A percentile compares a stretch with the other conserved stretches of the same genome.
Evolutionary conservation across 2,797 vertebrate species (phyloP).

Genomic region (Cryptoprocta ferox): DNA sequence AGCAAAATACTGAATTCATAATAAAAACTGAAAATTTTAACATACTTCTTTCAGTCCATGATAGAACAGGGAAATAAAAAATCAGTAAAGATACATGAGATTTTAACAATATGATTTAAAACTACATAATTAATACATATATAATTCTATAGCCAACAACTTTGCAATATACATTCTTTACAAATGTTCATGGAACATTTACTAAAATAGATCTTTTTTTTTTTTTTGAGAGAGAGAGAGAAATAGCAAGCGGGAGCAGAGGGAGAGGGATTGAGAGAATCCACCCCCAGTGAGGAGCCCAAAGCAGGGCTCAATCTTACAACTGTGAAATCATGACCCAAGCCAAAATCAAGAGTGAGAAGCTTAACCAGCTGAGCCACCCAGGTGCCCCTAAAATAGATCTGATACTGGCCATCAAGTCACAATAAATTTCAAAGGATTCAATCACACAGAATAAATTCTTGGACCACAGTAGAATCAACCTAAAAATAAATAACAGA

Average conservation of each 20-base stretch:
- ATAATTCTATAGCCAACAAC: neutral
- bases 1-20: neutral
- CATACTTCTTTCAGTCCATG: neutral
- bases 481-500: conserved; percentile 7
- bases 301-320: too few relatives aligned
- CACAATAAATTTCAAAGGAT: conserved; percentile 7
- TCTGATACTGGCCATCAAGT: neutral
- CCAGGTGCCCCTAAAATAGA: neutral
- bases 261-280: too few relatives aligned
- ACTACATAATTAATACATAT: neutral
- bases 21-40: neutral
- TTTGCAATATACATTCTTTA: neutral
- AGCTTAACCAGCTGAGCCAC: too few relatives aligned
- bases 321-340: too few relatives aligned
- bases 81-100: neutral
- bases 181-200: neutral
- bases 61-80: neutral
- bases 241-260: too few relatives aligned
- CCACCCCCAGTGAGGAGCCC: too few relatives aligned
- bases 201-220: neutral
- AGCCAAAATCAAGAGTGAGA: too few relatives aligned
- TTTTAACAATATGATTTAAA: conserved; percentile 2
- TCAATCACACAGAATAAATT: neutral
- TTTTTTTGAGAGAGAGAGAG: too few relatives aligned
- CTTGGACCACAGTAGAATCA: neutral